These are phyloP conservation scores for Limonius californicus DNA, from an alignment of 1,140 invertebrate species.

Conservation along the genomic window DNA sequence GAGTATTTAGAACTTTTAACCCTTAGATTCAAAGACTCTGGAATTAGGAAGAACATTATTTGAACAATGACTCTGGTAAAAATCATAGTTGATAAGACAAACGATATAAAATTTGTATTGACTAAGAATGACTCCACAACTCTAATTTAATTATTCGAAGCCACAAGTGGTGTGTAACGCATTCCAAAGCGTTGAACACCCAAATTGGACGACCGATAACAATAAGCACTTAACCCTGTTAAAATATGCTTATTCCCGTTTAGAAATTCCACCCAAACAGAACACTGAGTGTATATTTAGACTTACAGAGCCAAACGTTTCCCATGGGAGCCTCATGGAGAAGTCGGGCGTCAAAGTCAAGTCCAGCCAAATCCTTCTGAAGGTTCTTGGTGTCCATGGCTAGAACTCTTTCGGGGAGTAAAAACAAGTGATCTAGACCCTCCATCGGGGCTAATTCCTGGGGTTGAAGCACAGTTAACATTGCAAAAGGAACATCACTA, in stretches of 20 bases:
- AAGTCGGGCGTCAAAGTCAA: conserved; percentile 57
- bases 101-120: no score
- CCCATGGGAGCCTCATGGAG: conserved; percentile 56
- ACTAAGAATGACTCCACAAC: no score
- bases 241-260: background rate
- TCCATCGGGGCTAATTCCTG: conserved; percentile 45
- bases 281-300: background rate
- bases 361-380: conserved; percentile 55
- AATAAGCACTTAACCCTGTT: background rate
- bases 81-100: no score
- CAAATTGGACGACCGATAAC: background rate
- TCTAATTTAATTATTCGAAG: no score
- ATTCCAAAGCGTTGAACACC: background rate
- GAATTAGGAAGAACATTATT: no score
- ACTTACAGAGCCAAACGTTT: conserved; percentile 63
- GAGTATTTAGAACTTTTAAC: no score
- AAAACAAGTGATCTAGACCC: conserved; percentile 57
- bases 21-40: no score
- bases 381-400: conserved; percentile 57
- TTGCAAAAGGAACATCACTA: background rate
- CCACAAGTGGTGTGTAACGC: no score
- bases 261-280: background rate
- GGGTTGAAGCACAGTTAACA: conserved; percentile 1
- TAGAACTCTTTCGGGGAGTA: conserved; percentile 57
- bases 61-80: no score